phyloP scores from a whole-genome alignment of 2,113 vertebrate species.

The Myxocyprinus asiaticus region DNA sequence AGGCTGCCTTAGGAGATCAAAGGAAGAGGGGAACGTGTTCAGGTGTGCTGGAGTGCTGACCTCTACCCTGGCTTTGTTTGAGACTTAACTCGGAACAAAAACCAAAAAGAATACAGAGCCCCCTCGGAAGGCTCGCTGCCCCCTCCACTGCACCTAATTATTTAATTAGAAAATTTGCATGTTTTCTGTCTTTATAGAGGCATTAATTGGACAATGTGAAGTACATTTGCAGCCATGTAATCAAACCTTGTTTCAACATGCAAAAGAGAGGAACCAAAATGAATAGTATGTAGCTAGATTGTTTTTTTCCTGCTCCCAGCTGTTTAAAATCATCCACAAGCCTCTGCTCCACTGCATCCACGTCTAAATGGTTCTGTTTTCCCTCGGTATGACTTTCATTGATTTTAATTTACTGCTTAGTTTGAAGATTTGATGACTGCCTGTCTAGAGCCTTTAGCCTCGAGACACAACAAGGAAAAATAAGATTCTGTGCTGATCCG shows the following conservation, averaged over 20 bases:
- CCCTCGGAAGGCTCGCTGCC: slow-evolving; percentile 82
- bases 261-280: slow-evolving; percentile 56
- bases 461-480: slow-evolving; percentile 54
- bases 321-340: slow-evolving; percentile 46
- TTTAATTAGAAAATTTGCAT: slow-evolving; percentile 93
- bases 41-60: slow-evolving; percentile 99
- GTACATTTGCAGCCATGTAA: slow-evolving; percentile 71
- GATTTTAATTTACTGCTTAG: slow-evolving; percentile 58
- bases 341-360: slow-evolving; percentile 46
- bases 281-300: slow-evolving; percentile 36
- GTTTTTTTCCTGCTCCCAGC: slow-evolving; percentile 27
- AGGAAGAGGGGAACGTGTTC: slow-evolving; percentile 98
- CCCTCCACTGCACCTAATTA: slow-evolving; percentile 81
- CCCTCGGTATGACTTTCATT: slow-evolving; percentile 45
- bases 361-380: slow-evolving; percentile 39
- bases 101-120: slow-evolving; percentile 78
- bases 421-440: slow-evolving; percentile 55
- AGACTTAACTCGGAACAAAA: slow-evolving; percentile 97
- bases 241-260: slow-evolving; percentile 69
- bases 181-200: slow-evolving; percentile 75
- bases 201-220: slow-evolving; percentile 88
- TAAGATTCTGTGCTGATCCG: slow-evolving; percentile 36
- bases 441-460: slow-evolving; percentile 45
- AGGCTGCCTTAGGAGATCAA: slow-evolving; percentile 99
- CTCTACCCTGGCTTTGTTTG: slow-evolving; percentile 99